Percentiles rank a stretch among this genome's conserved stretches.
Conservation (phyloP, 1,140 invertebrate genomes). For the Anoplolepis gracilipes region DNA sequence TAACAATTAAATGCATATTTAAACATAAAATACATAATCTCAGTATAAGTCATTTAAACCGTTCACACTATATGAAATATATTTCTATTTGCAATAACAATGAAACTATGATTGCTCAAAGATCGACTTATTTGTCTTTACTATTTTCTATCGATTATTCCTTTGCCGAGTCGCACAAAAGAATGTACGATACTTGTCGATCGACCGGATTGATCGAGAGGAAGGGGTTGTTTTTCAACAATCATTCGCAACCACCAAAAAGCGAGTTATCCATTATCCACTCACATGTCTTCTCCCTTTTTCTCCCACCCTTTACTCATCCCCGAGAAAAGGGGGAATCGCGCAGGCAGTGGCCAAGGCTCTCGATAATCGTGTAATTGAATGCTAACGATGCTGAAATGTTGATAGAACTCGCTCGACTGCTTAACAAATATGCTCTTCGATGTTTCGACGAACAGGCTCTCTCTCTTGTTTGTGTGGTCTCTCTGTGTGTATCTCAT, state of each 20-base stretch:
- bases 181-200: not conserved
- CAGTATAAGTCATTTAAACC: no score
- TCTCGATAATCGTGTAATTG: constrained; percentile 79
- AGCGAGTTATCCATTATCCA: not conserved
- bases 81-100: not conserved
- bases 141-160: constrained; percentile 6
- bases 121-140: not conserved
- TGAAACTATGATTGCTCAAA: not conserved
- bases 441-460: constrained; percentile 62
- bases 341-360: constrained; percentile 57
- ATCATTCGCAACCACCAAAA: constrained; percentile 1
- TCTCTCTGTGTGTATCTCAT: constrained; percentile 12
- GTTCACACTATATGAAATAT: not conserved
- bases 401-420: constrained; percentile 75
- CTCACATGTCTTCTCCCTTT: no score
- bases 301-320: no score
- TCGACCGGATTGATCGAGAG: not conserved
- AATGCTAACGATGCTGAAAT: constrained; percentile 78
- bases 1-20: no score
- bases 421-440: constrained; percentile 77
- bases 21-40: no score
- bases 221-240: not conserved
- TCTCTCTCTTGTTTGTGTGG: constrained; percentile 63
- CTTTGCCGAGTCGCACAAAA: not conserved
- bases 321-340: constrained; percentile 48